These are phyloP conservation scores for Plagiodera versicolora DNA, from an alignment of 2,888 invertebrate genomes.

Conservation along the genomic window DNA sequence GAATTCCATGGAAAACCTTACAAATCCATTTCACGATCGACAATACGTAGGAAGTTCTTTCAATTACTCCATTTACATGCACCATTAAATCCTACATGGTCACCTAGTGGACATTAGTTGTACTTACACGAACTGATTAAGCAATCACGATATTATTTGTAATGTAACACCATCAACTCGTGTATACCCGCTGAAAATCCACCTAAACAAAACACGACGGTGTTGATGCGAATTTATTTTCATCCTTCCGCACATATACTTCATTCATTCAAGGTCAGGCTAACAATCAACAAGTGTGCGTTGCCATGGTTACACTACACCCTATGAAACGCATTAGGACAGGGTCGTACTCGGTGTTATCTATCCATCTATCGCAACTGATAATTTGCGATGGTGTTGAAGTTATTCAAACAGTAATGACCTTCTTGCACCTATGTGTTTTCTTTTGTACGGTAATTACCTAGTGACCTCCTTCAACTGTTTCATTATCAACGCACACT, in stretches of 20 bases:
- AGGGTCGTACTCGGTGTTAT: too few species aligned
- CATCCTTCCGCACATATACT: too few species aligned
- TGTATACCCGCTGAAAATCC: too few species aligned
- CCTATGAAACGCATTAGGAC: too few species aligned
- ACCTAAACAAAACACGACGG: too few species aligned
- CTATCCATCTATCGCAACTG: too few species aligned
- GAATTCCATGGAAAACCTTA: background rate
- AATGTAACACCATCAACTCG: background rate
- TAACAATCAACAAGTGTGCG: too few species aligned
- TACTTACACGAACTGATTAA: background rate
- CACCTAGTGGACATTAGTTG: background rate
- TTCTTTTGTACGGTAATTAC: constrained; percentile 25
- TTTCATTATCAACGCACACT: constrained; percentile 4
- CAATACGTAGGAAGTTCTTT: background rate
- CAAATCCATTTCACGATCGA: background rate
- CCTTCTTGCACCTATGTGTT: background rate
- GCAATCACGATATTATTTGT: background rate
- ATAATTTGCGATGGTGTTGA: background rate
- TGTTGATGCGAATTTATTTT: too few species aligned
- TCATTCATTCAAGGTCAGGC: too few species aligned
- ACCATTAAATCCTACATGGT: background rate
- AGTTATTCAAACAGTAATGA: background rate
- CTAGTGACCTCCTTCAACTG: constrained; percentile 24
- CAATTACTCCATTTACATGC: background rate
- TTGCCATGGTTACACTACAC: too few species aligned